Percentiles rank a stretch among this genome's conserved stretches.
phyloP scores from a whole-genome alignment of 2,888 invertebrate genomes.

The Spilarctia lutea region DNA sequence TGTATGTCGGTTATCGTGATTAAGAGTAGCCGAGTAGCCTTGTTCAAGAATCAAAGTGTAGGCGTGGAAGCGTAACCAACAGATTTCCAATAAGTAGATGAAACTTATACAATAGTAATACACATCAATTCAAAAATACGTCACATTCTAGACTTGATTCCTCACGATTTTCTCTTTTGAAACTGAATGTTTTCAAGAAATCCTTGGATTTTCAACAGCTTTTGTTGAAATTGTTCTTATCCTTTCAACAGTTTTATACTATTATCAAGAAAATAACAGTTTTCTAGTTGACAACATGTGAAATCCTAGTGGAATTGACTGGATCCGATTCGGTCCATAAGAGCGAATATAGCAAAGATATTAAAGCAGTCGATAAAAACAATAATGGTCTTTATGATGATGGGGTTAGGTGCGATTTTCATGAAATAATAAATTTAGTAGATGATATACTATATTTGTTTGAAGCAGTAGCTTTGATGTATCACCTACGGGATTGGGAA shows the following conservation, averaged over 20 bases:
- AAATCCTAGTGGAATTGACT: constrained; percentile 39
- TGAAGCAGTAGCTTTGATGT: constrained; percentile 62
- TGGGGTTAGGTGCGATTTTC: constrained; percentile 35
- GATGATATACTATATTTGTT: constrained; percentile 39
- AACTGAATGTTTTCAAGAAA: not conserved
- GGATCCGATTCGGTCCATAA: constrained; percentile 27
- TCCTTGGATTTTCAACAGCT: not conserved
- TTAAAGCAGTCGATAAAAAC: constrained; percentile 10
- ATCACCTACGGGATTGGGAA: constrained; percentile 64
- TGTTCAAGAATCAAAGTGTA: too few species aligned
- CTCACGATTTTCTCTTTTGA: not conserved
- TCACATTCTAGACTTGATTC: not conserved
- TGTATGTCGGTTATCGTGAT: too few species aligned
- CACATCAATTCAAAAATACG: not conserved
- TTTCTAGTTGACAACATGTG: constrained; percentile 33
- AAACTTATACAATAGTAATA: too few species aligned
- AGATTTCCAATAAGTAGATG: not conserved
- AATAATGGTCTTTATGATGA: constrained; percentile 17
- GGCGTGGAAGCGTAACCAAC: too few species aligned
- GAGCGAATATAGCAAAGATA: constrained; percentile 20
- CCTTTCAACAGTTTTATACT: constrained; percentile 12
- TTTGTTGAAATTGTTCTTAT: not conserved
- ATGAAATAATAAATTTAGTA: constrained; percentile 22
- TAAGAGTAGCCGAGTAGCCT: too few species aligned
- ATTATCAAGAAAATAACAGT: constrained; percentile 33